Percentiles rank a stretch among this genome's conserved stretches.
phyloP scores from a whole-genome alignment of 2,888 invertebrate genomes.

The Chrysomela aeneicollis region DNA sequence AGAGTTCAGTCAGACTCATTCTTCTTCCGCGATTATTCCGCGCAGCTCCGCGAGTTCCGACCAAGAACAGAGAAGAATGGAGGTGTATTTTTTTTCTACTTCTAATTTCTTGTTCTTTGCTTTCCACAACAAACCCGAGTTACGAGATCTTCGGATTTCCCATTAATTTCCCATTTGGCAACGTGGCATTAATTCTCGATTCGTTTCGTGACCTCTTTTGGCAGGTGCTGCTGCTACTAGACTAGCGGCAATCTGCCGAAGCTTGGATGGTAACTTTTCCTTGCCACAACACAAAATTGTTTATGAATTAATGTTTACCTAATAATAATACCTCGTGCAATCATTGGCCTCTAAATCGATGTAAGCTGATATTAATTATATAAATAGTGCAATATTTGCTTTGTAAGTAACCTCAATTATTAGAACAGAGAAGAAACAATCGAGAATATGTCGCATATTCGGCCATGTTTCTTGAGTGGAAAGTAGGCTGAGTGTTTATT shows the following conservation, averaged over 20 bases:
- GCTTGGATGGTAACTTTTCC: background rate
- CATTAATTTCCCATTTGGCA: too few species aligned
- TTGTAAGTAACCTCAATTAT: slow-evolving; percentile 7
- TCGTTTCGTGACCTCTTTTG: too few species aligned
- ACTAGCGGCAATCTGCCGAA: background rate
- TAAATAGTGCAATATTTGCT: slow-evolving; percentile 7
- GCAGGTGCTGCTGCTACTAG: slow-evolving; percentile 17
- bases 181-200: too few species aligned
- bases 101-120: too few species aligned
- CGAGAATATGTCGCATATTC: slow-evolving; percentile 38
- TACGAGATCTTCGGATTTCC: too few species aligned
- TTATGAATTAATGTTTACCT: slow-evolving; percentile 16
- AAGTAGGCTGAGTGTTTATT: slow-evolving; percentile 58
- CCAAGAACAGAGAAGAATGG: too few species aligned
- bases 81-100: too few species aligned
- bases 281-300: slow-evolving; percentile 6
- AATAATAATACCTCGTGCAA: background rate
- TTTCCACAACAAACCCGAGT: too few species aligned
- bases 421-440: slow-evolving; percentile 3
- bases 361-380: slow-evolving; percentile 10
- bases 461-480: slow-evolving; percentile 60
- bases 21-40: too few species aligned
- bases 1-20: too few species aligned
- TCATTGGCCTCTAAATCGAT: background rate
- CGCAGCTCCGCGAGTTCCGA: too few species aligned